Percentiles rank a stretch among this genome's conserved stretches.
These are phyloP conservation scores for Keiferia lycopersicella DNA, from an alignment of 2,888 invertebrate species.

Conservation along the genomic window DNA sequence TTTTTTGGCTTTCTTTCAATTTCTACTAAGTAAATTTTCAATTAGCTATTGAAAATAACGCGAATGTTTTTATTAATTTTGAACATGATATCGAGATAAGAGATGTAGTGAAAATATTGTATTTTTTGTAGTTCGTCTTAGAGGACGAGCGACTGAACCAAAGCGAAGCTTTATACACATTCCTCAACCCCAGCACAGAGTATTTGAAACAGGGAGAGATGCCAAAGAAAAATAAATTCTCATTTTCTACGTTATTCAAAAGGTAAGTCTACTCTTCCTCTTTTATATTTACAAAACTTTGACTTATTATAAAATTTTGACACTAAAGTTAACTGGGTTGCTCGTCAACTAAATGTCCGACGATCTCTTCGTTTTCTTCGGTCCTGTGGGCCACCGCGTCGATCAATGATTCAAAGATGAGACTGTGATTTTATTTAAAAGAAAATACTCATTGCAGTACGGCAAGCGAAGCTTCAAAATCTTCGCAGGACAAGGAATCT, in stretches of 20 bases:
- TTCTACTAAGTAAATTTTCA: no score
- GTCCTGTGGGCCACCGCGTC: no score
- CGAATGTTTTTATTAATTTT: no score
- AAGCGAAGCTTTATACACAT: constrained; percentile 94
- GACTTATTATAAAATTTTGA: no score
- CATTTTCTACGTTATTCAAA: constrained; percentile 92
- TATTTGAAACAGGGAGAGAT: constrained; percentile 90
- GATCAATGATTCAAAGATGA: not conserved
- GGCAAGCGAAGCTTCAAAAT: constrained; percentile 74
- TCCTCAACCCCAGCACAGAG: constrained; percentile 95
- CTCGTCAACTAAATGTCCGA: not conserved
- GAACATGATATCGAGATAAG: no score
- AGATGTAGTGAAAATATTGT: no score
- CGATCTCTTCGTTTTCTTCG: no score
- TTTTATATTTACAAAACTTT: not conserved
- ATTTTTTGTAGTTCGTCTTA: constrained; percentile 86
- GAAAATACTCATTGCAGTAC: constrained; percentile 56
- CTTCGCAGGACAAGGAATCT: constrained; percentile 77
- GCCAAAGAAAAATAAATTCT: constrained; percentile 93
- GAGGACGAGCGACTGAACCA: constrained; percentile 93
- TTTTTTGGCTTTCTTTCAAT: no score
- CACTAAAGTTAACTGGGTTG: no score
- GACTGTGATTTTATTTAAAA: not conserved
- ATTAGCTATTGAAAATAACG: no score
- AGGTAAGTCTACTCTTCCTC: constrained; percentile 73